Evolutionary conservation across 2,113 vertebrate species (phyloP), one percentile per base, ranked within the genome.

Genomic region (Oceanodroma tethys): DNA sequence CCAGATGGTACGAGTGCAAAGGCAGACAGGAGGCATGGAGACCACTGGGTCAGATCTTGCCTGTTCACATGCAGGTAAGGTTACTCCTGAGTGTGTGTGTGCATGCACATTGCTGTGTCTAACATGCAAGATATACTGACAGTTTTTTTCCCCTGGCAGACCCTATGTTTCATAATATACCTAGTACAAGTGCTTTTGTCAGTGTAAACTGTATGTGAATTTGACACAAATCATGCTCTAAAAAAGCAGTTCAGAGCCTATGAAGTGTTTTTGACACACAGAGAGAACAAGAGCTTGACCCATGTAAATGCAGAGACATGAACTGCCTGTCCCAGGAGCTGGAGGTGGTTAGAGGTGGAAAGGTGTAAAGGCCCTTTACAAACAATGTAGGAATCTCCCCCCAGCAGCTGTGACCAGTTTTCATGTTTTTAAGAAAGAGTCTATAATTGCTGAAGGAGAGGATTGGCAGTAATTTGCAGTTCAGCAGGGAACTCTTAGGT

Each of bases 31-130:
- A 75, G 29, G 15, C 30, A 40, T 0, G 1, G n/a, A 68, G 38
- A 60, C 22, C 18, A 21, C 21, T 13, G 43, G 48, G 18, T 36
- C 48, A 38, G 26, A 67, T 14, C 70, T 50, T 18, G 3, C 11
- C n/a, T 26, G 19, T 48, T 84, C 38, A 11, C 18, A 22, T 10
- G 18, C n/a, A 59, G 13, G 8, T 50, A 5, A 60, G 19, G n/a
- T 29, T 3, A 32, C 4, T 16, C 19, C 2, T 6, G 0, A 21
- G 12, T 0, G 1, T 17, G 5, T 13, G 23, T 6, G 26, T 25
- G 15, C 26, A 14, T 0, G 0, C 23, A 19, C 0, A 0, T 17
- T 40, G 16, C 43, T 55, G 56, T 15, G 30, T 42, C 65, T 27
- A 25, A 53, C 3, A 3, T 63, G 8, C 25, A 63, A 67, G 65